These are phyloP conservation scores for Entomyzon cyanotis DNA, from an alignment of 2,113 vertebrate species.

Conservation along the genomic window DNA sequence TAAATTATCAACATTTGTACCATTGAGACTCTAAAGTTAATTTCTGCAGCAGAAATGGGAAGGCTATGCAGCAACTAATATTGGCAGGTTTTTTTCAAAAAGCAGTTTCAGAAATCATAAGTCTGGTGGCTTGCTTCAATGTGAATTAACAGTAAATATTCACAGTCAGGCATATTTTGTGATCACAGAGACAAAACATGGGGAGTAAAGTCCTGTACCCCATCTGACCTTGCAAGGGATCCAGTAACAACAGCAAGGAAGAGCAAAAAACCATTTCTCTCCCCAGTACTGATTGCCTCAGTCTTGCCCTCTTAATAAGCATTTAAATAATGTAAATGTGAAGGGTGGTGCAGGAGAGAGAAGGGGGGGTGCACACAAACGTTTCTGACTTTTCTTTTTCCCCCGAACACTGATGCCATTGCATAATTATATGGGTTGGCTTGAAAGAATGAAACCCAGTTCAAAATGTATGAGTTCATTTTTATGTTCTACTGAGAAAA, in stretches of 20 bases:
- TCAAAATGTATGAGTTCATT: conserved; percentile 82
- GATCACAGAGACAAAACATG: background rate
- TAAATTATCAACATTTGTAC: background rate
- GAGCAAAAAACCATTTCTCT: background rate
- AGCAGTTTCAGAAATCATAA: background rate
- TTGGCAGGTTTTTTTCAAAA: background rate
- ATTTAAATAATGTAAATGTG: conserved; percentile 67
- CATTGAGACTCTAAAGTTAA: background rate
- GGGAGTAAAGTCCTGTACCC: background rate
- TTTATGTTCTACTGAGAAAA: conserved; percentile 83
- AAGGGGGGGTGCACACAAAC: conserved; percentile 17
- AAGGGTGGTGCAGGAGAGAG: conserved; percentile 15
- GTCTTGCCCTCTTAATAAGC: conserved; percentile 12
- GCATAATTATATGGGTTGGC: conserved; percentile 75
- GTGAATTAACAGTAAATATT: conserved; percentile 12
- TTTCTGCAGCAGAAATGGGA: background rate
- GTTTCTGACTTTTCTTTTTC: conserved; percentile 48
- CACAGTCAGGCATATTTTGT: background rate
- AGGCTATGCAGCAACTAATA: background rate
- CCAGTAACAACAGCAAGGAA: background rate
- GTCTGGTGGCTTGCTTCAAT: background rate
- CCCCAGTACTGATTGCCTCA: background rate
- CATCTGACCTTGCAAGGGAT: conserved; percentile 44
- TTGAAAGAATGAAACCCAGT: conserved; percentile 76
- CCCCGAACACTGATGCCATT: conserved; percentile 56